Conservation (phyloP, 2,888 invertebrate species). For the Dexiosoma caninum region DNA sequence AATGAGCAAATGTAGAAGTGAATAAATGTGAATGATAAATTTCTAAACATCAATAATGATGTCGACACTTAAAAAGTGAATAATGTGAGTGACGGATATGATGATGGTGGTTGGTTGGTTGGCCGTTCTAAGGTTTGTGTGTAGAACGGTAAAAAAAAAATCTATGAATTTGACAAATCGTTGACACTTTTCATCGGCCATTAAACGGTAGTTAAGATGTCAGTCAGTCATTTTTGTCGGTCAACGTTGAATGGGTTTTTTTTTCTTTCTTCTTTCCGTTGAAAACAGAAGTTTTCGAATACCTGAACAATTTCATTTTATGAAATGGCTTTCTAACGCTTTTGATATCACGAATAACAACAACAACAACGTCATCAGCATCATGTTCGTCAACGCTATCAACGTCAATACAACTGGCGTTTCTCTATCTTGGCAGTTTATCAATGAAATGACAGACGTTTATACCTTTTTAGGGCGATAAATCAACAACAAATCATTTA, state of each 20-base stretch:
- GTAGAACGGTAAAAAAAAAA: slow-evolving; percentile 30
- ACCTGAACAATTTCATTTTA: not conserved
- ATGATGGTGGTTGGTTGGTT: not conserved
- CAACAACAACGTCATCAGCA: not conserved
- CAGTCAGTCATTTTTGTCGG: slow-evolving; percentile 45
- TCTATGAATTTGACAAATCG: slow-evolving; percentile 60
- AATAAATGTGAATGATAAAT: slow-evolving; percentile 47
- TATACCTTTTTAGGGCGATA: slow-evolving; percentile 54
- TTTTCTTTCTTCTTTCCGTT: not conserved
- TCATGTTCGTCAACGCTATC: slow-evolving; percentile 16
- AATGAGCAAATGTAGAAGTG: slow-evolving; percentile 29
- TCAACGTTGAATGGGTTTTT: slow-evolving; percentile 9
- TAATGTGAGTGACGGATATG: slow-evolving; percentile 15
- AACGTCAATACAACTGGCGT: slow-evolving; percentile 28
- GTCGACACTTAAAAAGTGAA: slow-evolving; percentile 53
- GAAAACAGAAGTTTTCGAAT: not conserved
- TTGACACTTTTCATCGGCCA: slow-evolving; percentile 58
- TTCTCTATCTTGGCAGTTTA: slow-evolving; percentile 43
- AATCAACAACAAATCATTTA: slow-evolving; percentile 56
- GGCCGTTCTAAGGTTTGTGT: not conserved
- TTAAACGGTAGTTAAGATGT: slow-evolving; percentile 62
- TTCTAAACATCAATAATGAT: slow-evolving; percentile 58
- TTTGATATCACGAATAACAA: not conserved
- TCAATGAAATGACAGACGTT: slow-evolving; percentile 62
- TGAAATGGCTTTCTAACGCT: slow-evolving; percentile 15